Evolutionary conservation across 2,797 vertebrate genomes (phyloP).

Genomic region (Champsocephalus gunnari): DNA sequence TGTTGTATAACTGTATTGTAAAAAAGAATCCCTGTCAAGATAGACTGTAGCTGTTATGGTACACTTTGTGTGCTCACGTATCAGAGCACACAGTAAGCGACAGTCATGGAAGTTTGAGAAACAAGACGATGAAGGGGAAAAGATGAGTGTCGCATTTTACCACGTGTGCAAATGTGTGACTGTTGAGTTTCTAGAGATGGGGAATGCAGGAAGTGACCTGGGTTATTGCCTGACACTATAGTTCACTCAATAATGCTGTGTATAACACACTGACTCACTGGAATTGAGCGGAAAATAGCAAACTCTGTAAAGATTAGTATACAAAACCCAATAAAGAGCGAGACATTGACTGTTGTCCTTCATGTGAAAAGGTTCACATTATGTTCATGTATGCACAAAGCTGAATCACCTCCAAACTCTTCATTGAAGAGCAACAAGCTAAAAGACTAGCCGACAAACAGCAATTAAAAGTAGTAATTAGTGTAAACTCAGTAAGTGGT

Average conservation of each 20-base stretch:
- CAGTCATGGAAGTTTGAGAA: background rate
- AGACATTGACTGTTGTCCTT: background rate
- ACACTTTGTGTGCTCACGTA: background rate
- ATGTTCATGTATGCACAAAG: background rate
- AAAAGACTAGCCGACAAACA: background rate
- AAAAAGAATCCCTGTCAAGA: background rate
- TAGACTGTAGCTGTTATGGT: background rate
- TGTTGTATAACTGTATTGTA: too few species aligned
- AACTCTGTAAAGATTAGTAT: background rate
- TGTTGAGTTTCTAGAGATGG: background rate
- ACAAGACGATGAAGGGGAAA: background rate
- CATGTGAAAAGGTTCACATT: background rate
- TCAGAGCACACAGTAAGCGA: background rate
- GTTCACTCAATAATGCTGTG: background rate
- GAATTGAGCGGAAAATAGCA: background rate
- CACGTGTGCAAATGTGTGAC: background rate
- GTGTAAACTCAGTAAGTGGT: slow-evolving; percentile 37
- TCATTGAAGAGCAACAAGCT: background rate
- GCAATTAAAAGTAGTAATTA: slow-evolving; percentile 45
- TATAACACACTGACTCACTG: background rate
- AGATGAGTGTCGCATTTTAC: background rate
- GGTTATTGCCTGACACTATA: background rate
- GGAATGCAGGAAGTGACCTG: background rate
- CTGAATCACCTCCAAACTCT: background rate
- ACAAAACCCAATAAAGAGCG: background rate